Conservation (phyloP, 2,888 invertebrate genomes). For the Eupithecia exiguata region DNA sequence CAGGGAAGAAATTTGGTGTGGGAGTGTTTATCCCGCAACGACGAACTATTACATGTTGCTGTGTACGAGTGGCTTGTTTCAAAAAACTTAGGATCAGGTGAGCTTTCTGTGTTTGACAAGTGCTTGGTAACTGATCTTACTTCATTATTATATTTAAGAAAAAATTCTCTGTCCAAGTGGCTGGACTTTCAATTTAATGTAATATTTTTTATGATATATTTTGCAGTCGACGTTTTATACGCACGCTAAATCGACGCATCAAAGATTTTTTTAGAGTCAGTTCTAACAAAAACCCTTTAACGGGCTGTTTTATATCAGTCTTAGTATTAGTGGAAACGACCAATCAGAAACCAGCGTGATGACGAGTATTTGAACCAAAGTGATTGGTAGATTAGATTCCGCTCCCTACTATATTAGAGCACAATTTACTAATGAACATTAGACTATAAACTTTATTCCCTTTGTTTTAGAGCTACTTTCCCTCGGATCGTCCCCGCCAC, state of each 20-base stretch:
- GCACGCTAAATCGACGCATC: neutral
- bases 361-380: neutral
- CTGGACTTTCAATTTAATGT: neutral
- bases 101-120: constrained; percentile 8
- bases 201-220: neutral
- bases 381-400: neutral
- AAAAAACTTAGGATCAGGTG: constrained; percentile 86
- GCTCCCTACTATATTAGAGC: neutral
- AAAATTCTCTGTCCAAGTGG: neutral
- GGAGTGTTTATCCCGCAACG: constrained; percentile 87
- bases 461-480: constrained; percentile 80
- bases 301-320: neutral
- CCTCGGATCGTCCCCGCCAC: constrained; percentile 86
- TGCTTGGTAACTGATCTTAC: neutral
- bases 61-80: constrained; percentile 97
- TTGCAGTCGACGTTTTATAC: neutral
- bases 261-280: neutral
- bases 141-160: neutral
- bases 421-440: neutral
- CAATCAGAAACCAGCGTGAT: neutral
- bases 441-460: neutral
- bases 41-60: constrained; percentile 95
- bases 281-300: neutral
- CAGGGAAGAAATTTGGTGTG: constrained; percentile 84
- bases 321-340: neutral